phyloP scores from a whole-genome alignment of 2,113 vertebrate species.

The Alethe diademata region DNA sequence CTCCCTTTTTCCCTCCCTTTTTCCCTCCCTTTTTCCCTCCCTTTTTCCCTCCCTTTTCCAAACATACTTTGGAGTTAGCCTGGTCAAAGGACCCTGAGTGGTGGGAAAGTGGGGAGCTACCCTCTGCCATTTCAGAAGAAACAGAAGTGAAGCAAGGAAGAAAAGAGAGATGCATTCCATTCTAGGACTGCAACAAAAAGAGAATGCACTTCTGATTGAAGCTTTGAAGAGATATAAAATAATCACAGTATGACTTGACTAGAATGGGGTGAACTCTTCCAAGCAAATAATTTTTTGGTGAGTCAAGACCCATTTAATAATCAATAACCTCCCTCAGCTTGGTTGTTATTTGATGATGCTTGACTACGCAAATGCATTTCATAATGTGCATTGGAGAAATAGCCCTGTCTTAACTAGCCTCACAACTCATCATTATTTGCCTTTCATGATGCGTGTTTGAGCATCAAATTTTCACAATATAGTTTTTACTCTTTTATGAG shows the following conservation, averaged over 20 bases:
- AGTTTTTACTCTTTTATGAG: constrained; percentile 3
- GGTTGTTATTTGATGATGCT: background rate
- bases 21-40: background rate
- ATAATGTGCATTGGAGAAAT: background rate
- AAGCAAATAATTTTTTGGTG: background rate
- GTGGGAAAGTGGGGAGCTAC: background rate
- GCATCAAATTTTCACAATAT: constrained; percentile 5
- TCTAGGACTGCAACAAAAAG: background rate
- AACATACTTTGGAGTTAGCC: background rate
- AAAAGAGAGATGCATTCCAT: background rate
- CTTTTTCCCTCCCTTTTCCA: background rate
- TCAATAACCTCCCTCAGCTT: background rate
- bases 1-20: background rate
- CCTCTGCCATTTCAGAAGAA: background rate
- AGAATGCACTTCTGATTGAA: background rate
- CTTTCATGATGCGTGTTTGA: background rate
- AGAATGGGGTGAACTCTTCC: background rate
- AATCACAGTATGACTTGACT: background rate
- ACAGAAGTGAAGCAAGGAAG: background rate
- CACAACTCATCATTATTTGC: background rate
- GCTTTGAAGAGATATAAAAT: background rate
- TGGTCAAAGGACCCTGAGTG: background rate
- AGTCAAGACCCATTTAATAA: background rate
- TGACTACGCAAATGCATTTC: background rate
- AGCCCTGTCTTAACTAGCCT: background rate